These are phyloP conservation scores for Aphodius granarius DNA, from an alignment of 2,888 invertebrate genomes.

Conservation along the genomic window DNA sequence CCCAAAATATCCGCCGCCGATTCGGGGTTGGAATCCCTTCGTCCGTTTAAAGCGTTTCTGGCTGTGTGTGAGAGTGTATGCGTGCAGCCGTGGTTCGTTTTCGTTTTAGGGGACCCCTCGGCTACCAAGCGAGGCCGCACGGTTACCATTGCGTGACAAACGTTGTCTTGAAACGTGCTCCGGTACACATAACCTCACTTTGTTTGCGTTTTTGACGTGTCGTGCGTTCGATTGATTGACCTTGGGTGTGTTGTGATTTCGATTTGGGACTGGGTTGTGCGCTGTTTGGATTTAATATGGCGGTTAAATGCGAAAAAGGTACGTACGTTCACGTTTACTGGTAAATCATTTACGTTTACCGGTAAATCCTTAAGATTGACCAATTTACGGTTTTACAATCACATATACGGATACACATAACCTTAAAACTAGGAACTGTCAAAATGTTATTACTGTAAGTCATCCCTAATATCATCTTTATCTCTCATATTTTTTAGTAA, in stretches of 20 bases:
- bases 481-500: too few species aligned
- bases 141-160: neutral
- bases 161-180: neutral
- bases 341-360: too few species aligned
- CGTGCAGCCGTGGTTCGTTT: neutral
- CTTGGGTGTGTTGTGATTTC: neutral
- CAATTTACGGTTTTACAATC: too few species aligned
- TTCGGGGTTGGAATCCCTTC: neutral
- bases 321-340: too few species aligned
- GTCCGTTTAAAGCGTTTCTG: neutral
- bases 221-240: neutral
- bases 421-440: too few species aligned
- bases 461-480: too few species aligned
- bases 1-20: neutral
- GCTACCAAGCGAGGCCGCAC: neutral
- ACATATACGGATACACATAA: too few species aligned
- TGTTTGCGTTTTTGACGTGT: neutral
- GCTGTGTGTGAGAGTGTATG: neutral
- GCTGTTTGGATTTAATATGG: neutral
- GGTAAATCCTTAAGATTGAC: too few species aligned
- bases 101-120: neutral
- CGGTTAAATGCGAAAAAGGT: neutral
- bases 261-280: neutral
- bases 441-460: too few species aligned
- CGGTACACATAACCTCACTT: neutral